These are phyloP conservation scores for Ectobius pallidus DNA, from an alignment of 2,888 invertebrate genomes.

Conservation along the genomic window DNA sequence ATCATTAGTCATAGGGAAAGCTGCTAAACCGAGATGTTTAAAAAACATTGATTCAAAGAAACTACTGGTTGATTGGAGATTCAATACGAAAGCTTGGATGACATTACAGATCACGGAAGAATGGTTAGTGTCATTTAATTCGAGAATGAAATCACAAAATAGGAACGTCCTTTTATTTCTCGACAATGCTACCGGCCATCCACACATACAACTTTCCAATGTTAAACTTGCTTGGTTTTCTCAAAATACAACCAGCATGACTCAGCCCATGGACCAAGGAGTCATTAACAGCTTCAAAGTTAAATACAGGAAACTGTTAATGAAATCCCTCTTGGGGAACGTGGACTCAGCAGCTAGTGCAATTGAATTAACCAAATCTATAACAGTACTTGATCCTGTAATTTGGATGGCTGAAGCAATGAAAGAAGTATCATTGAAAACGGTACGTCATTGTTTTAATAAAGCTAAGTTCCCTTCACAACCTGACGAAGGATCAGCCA, in stretches of 20 bases:
- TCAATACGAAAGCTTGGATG: conserved; percentile 25
- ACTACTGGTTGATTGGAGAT: background rate
- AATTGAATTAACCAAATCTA: background rate
- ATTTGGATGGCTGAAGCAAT: background rate
- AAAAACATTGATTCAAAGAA: background rate
- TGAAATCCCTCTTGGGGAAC: background rate
- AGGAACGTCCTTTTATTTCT: conserved; percentile 16
- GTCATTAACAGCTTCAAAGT: background rate
- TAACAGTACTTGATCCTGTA: background rate
- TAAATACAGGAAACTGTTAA: background rate
- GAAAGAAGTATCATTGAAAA: background rate
- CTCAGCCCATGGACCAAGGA: conserved; percentile 27
- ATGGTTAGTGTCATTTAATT: conserved; percentile 16
- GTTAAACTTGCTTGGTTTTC: conserved; percentile 16
- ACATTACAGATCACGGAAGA: conserved; percentile 6
- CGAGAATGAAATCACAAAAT: conserved; percentile 19
- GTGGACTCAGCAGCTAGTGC: background rate
- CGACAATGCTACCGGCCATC: conserved; percentile 25
- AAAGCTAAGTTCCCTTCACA: background rate
- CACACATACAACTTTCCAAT: conserved; percentile 15
- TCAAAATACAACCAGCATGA: background rate
- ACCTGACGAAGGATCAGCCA: background rate
- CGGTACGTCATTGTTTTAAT: background rate
- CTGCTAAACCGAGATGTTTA: conserved; percentile 4
- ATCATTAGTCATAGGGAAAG: conserved; percentile 8